phyloP scores from a whole-genome alignment of 2,888 invertebrate genomes.

The Stenotaenia linearis region DNA sequence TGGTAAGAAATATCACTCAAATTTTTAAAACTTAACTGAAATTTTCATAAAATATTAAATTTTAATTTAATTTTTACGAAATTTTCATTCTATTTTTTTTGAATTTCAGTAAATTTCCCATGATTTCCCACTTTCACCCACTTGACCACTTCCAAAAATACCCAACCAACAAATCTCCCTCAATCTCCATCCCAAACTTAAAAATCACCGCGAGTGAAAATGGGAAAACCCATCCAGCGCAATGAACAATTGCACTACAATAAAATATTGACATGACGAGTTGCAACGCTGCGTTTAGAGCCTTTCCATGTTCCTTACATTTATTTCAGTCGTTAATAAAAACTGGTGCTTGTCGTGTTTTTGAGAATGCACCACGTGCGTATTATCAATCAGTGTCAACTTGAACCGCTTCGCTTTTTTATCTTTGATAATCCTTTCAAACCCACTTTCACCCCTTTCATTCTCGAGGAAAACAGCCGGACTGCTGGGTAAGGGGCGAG shows the following conservation, averaged over 20 bases:
- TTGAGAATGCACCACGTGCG: constrained; percentile 21
- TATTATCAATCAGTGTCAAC: constrained; percentile 29
- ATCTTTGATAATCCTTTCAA: constrained; percentile 3
- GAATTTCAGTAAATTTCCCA: too few relatives aligned
- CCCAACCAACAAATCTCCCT: too few relatives aligned
- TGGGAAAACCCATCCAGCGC: not conserved
- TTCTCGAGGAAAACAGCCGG: not conserved
- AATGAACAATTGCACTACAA: not conserved
- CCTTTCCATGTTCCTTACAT: constrained; percentile 28
- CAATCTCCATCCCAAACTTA: too few relatives aligned
- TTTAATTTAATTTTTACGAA: too few relatives aligned
- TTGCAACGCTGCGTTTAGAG: constrained; percentile 15
- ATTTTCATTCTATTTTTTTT: too few relatives aligned
- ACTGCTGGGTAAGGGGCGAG: not conserved
- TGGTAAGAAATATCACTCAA: too few relatives aligned
- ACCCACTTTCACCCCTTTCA: not conserved
- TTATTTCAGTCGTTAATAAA: constrained; percentile 32
- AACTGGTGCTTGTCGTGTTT: constrained; percentile 24
- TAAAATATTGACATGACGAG: not conserved
- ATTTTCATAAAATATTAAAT: too few relatives aligned
- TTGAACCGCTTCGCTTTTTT: not conserved
- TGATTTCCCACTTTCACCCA: too few relatives aligned
- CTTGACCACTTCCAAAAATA: too few relatives aligned
- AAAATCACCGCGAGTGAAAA: not conserved
- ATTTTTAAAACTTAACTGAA: too few relatives aligned